A percentile compares a stretch with the other conserved stretches of the same genome.
Conservation (phyloP, 2,797 vertebrate genomes). For the Myotis daubentonii region DNA sequence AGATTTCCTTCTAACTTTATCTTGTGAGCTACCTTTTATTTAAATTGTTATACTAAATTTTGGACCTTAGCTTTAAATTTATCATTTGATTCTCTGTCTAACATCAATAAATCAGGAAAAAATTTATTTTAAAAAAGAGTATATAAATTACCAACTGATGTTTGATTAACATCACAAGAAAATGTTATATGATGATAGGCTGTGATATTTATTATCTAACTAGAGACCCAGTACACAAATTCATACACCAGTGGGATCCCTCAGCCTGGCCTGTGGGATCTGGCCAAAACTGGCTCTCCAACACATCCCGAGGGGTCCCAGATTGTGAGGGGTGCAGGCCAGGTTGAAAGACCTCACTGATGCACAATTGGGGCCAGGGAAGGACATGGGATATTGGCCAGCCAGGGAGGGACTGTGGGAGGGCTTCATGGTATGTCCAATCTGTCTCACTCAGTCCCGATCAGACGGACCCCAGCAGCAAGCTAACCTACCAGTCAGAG, state of each 20-base stretch:
- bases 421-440: no score
- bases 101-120: neutral
- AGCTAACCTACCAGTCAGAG: no score
- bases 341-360: rapidly evolving
- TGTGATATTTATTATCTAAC: neutral
- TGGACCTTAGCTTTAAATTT: neutral
- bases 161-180: neutral
- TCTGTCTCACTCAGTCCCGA: no score
- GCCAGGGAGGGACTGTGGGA: rapidly evolving
- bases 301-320: no score
- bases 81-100: neutral
- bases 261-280: no score
- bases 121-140: neutral
- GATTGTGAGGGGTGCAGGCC: no score
- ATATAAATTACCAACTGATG: neutral
- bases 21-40: neutral
- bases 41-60: neutral
- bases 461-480: no score
- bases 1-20: neutral
- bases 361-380: no score
- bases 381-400: no score
- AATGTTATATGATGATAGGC: neutral
- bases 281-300: no score
- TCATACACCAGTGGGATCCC: no score
- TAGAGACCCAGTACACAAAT: neutral